Percentiles rank a stretch among this genome's conserved stretches.
These are phyloP conservation scores for Macrotis lagotis DNA, from an alignment of 2,113 vertebrate species.

Conservation along the genomic window DNA sequence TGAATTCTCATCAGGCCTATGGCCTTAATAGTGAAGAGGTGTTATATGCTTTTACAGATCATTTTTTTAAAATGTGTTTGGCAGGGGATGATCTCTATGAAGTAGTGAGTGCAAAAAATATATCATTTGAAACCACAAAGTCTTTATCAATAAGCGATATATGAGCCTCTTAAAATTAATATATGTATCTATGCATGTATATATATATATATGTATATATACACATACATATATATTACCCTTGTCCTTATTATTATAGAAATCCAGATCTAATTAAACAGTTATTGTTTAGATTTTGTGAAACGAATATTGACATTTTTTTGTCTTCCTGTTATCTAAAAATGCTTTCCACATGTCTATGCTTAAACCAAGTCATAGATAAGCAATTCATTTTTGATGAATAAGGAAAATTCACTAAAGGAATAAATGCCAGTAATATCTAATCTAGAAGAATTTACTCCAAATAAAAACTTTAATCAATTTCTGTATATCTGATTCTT, in stretches of 20 bases:
- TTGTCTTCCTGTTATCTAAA: background rate
- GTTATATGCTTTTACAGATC: constrained; percentile 31
- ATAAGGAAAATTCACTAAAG: background rate
- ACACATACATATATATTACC: too few species aligned
- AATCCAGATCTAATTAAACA: background rate
- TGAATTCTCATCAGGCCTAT: constrained; percentile 42
- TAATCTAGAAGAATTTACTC: background rate
- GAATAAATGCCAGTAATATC: background rate
- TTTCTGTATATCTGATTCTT: background rate
- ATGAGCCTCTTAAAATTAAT: background rate
- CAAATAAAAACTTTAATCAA: background rate
- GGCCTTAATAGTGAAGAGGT: constrained; percentile 36
- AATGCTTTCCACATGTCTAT: background rate
- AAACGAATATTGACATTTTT: background rate
- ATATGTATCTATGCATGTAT: background rate
- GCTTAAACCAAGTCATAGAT: background rate
- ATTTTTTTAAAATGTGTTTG: constrained; percentile 42
- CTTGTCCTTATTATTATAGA: background rate
- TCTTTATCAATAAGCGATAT: constrained; percentile 19
- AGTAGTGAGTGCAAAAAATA: constrained; percentile 36
- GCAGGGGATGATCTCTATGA: constrained; percentile 44
- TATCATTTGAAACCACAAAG: constrained; percentile 29
- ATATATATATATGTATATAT: too few species aligned
- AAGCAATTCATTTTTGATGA: background rate
- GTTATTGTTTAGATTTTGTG: background rate